Evolutionary conservation across 1,140 invertebrate species (phyloP), one percentile per base, ranked within the genome.

Genomic region (Rhopalosiphum maidis): DNA sequence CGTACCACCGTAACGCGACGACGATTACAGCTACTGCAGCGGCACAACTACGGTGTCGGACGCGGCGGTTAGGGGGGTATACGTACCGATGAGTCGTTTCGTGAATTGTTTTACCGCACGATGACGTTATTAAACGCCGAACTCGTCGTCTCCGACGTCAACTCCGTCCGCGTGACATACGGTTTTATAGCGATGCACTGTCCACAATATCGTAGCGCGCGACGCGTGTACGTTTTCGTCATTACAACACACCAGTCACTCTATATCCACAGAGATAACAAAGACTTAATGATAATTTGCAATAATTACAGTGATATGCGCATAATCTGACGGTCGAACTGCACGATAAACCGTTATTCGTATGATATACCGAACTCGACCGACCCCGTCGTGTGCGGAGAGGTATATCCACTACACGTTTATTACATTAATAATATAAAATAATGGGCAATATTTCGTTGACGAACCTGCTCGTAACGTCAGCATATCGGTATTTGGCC

Each of bases 401-500:
- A 18, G 11, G 5, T 22, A 54, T n/a, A n/a, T n/a, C n/a, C n/a
- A n/a, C n/a, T n/a, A n/a, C n/a, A n/a, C n/a, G n/a, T n/a, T n/a
- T n/a, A n/a, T n/a, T n/a, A n/a, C n/a, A n/a, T n/a, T n/a, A 55
- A 55, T 55, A 51, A 51, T 51, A 51, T 60, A 60, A 60, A 30
- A 7, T 18, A 15, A 86, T 48, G 25, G 85, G 37, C 48, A 88
- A 25, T 89, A 89, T 89, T 51, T 89, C 51, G 87, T 89, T 51
- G 48, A 89, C 87, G 43, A 89, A 89, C n/a, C 87, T 89, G 87
- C 87, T 51, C 48, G n/a, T 23, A 55, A 54, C 48, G 87, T 51
- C n/a, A 35, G 48, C 48, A 55, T 30, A 86, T 89, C 48, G 87
- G 87, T 51, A 89, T 89, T 46, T 46, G 86, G 43, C 25, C 46